Evolutionary conservation across 2,888 invertebrate species (phyloP), one percentile per base, ranked within the genome.

Genomic region (Capitulum mitella): DNA sequence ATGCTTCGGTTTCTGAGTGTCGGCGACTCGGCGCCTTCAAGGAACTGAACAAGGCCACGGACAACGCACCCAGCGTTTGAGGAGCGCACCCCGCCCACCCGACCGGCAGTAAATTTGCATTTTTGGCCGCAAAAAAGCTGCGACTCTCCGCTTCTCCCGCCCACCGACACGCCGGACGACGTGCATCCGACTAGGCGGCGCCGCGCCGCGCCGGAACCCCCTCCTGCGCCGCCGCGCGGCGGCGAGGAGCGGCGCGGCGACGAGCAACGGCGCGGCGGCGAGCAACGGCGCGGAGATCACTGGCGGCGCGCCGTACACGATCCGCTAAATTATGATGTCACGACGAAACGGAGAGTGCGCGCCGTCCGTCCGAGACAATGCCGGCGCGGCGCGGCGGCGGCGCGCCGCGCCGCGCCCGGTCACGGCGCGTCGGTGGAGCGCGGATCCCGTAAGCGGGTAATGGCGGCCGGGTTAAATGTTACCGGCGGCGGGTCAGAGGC

Each of bases 381-480:
- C n/a, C n/a, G 29, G 29, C 58, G 58, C 58, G 29, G n/a, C 58
- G 58, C n/a, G 29, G n/a, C n/a, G 29, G 29, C 29, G 58, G 58
- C 29, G 58, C 2, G n/a, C n/a, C 58, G 29, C 58, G 26, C 22
- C 26, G 26, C 54, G 58, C 10, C 5, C n/a, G 29, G 58, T 58
- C 51, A 51, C 51, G 29, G 29, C 58, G n/a, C 12, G n/a, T 8
- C 58, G n/a, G 58, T 10, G 2, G 51, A 1, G 51, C 51, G 51
- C 58, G 1, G 58, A 58, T 58, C 3, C 58, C 58, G 58, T 58
- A 58, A 29, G 58, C 58, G 10, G 58, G 58, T 58, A 58, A 58
- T 58, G 58, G 58, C 58, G 58, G 10, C 58, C 22, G 58, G 58
- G 58, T 58, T 58, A 58, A 58, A 58, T 58, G 58, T 58, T 58